phyloP scores from a whole-genome alignment of 2,113 vertebrate genomes.

The Holacanthus passer region DNA sequence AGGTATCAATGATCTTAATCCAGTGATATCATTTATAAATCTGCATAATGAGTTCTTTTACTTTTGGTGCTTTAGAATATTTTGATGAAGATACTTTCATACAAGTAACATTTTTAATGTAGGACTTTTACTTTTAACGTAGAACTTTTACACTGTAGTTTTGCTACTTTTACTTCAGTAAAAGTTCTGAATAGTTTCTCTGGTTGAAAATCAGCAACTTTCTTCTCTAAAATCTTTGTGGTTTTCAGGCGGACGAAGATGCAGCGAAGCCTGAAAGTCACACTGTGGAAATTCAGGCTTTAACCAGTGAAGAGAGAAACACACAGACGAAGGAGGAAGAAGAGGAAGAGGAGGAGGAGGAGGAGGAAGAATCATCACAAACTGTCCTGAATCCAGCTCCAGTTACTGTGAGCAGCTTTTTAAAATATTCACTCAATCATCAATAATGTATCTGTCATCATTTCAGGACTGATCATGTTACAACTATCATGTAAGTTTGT shows the following conservation, averaged over 20 bases:
- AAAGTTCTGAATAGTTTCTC: no score
- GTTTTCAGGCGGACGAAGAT: conserved; percentile 33
- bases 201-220: no score
- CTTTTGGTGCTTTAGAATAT: not conserved
- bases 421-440: conserved; percentile 4
- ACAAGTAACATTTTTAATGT: not conserved
- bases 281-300: conserved; percentile 45
- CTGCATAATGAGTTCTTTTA: no score
- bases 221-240: not conserved
- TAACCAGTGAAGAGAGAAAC: conserved; percentile 17
- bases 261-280: conserved; percentile 2
- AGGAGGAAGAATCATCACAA: not conserved
- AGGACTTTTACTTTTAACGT: not conserved
- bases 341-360: not conserved
- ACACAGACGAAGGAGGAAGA: not conserved
- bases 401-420: conserved; percentile 32
- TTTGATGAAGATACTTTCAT: no score
- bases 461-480: not conserved
- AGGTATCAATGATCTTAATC: no score
- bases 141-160: no score
- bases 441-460: not conserved
- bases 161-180: no score
- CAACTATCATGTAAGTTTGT: not conserved
- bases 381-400: not conserved
- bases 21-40: no score